Evolutionary conservation across 2,113 vertebrate genomes (phyloP).

Genomic region (Azemiops feae): DNA sequence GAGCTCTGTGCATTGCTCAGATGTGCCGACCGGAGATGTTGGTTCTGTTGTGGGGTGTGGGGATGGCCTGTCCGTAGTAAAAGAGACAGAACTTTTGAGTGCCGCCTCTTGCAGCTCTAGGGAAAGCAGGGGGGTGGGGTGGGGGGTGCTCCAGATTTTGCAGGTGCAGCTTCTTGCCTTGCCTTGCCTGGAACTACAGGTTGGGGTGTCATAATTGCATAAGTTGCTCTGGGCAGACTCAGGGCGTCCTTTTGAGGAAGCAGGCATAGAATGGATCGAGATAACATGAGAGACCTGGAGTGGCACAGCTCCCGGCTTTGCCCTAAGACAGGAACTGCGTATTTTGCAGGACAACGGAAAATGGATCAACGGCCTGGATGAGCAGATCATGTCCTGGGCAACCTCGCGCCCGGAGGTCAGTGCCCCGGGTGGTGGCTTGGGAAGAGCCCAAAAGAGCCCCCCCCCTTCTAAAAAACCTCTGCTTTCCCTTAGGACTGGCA

Average conservation of each 20-base stretch:
- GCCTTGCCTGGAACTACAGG: neutral
- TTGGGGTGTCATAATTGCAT: neutral
- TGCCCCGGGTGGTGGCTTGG: neutral
- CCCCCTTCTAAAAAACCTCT: conserved; percentile 29
- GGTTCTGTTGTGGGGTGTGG: neutral
- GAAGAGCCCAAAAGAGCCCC: neutral
- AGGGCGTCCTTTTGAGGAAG: neutral
- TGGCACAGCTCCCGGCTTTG: neutral
- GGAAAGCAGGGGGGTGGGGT: neutral
- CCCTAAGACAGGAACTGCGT: conserved; percentile 6
- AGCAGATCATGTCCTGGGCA: conserved; percentile 98
- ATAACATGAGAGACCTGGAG: neutral
- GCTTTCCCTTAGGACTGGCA: conserved; percentile 87
- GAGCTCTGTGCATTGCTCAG: neutral
- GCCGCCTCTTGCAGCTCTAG: neutral
- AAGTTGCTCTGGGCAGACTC: neutral
- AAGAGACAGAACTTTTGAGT: neutral
- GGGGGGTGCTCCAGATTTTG: neutral
- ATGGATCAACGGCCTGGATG: conserved; percentile 92
- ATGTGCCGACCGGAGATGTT: neutral
- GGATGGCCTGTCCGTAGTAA: neutral
- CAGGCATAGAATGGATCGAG: neutral
- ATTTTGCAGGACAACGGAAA: conserved; percentile 90
- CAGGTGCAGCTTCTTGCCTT: neutral
- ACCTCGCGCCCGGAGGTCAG: conserved; percentile 91